Percentiles rank a stretch among this genome's conserved stretches.
Evolutionary conservation across 2,113 vertebrate genomes (phyloP).

Genomic region (Acinonyx jubatus): DNA sequence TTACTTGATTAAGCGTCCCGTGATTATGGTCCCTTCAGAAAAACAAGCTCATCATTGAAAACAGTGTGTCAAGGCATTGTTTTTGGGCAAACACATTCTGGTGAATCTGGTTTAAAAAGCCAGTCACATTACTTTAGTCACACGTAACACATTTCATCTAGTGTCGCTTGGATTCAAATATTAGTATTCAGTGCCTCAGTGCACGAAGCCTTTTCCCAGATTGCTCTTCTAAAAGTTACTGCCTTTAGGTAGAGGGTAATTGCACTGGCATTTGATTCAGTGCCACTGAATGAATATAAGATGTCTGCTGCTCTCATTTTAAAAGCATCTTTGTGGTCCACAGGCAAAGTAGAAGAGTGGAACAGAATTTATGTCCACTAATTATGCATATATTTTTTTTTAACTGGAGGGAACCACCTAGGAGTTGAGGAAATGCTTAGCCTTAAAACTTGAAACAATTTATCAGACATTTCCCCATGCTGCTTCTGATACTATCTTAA

Average conservation of each 20-base stretch:
- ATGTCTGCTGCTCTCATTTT: not conserved
- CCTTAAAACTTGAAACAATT: not conserved
- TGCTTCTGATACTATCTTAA: not conserved
- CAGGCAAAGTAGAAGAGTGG: not conserved
- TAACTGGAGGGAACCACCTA: not conserved
- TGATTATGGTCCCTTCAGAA: not conserved
- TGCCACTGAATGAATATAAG: not conserved
- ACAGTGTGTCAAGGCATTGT: not conserved
- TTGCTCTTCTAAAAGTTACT: not conserved
- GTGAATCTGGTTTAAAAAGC: not conserved
- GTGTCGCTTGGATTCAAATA: not conserved
- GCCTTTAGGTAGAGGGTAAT: not conserved
- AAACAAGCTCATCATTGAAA: not conserved
- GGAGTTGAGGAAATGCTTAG: not conserved
- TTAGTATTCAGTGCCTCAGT: not conserved
- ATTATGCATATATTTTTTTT: not conserved
- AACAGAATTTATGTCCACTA: not conserved
- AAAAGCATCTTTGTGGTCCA: not conserved
- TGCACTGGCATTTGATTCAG: not conserved
- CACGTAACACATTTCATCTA: not conserved
- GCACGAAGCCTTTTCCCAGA: not conserved
- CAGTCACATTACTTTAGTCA: not conserved
- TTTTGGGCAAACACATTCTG: not conserved
- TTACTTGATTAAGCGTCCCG: not conserved
- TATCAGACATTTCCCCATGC: not conserved